These are phyloP conservation scores for Enteromius paludinosus DNA, from an alignment of 2,797 vertebrate genomes.

Conservation along the genomic window DNA sequence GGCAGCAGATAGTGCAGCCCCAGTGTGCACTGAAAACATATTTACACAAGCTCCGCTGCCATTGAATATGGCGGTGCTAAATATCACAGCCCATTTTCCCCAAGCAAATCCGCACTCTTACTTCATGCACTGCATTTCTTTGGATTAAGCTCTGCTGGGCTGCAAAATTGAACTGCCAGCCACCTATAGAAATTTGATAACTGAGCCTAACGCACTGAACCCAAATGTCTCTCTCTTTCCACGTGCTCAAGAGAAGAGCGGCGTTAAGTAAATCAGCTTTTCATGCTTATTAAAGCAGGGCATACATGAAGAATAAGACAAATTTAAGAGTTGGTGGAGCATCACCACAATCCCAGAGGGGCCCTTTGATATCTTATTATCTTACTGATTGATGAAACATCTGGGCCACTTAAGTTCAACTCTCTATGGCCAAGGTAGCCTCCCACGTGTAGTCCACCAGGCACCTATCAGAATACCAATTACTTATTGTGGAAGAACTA, in stretches of 20 bases:
- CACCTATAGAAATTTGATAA: slow-evolving; percentile 71
- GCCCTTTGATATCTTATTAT: slow-evolving; percentile 67
- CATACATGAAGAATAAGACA: slow-evolving; percentile 21
- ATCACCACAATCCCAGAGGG: slow-evolving; percentile 48
- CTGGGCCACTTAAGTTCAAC: slow-evolving; percentile 59
- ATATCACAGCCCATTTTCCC: slow-evolving; percentile 57
- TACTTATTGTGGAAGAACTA: slow-evolving; percentile 64
- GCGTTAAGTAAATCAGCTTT: slow-evolving; percentile 54
- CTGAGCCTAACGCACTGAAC: slow-evolving; percentile 62
- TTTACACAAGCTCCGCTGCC: slow-evolving; percentile 46
- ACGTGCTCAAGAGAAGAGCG: slow-evolving; percentile 52
- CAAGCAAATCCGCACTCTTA: slow-evolving; percentile 53
- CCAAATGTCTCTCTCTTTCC: slow-evolving; percentile 60
- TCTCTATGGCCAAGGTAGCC: slow-evolving; percentile 21
- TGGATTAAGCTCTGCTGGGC: slow-evolving; percentile 73
- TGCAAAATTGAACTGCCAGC: slow-evolving; percentile 74
- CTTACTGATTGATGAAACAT: slow-evolving; percentile 69
- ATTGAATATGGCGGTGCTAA: slow-evolving; percentile 50
- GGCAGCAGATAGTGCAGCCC: slow-evolving; percentile 39
- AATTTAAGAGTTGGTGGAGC: slow-evolving; percentile 37
- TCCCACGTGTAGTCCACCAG: slow-evolving; percentile 58
- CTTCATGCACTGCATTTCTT: slow-evolving; percentile 51
- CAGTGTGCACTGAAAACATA: slow-evolving; percentile 46
- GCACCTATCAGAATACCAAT: slow-evolving; percentile 66
- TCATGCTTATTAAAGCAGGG: slow-evolving; percentile 55